Base-by-base conservation (phyloP, 2,113 vertebrate species). In the Salvelinus sp. region DNA sequence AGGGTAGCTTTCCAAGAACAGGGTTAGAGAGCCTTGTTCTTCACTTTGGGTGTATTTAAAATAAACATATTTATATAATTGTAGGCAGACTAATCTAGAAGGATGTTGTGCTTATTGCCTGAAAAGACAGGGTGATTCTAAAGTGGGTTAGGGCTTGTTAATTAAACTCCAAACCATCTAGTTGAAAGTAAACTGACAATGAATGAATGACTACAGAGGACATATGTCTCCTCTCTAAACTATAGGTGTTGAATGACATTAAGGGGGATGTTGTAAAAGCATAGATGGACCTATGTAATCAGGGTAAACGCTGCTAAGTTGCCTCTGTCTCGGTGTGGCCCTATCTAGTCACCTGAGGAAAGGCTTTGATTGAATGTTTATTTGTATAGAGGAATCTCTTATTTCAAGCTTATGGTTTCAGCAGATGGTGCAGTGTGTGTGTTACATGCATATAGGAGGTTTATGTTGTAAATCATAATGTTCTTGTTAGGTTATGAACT, bases 401-500 rank as follows among this genome's bases (percentile, higher is more conserved):
- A 30, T 65, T 68, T 57, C 44, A 20, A 66, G 74, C 68, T 65
- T 83, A 85, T 7, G 79, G 60, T 67, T 65, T 72, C 77, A 69
- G 33, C 22, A 70, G 75, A 67, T 79, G 44, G 69, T 82, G 75
- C 77, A 78, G 78, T 85, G 62, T 81, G 58, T n/a, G 18, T 80
- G 74, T 82, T 70, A n/a, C 69, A 75, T 57, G 70, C 54, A 81
- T 78, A 20, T 6, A 16, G 1, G 10, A 22, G 13, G 10, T 13
- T 14, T 28, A 9, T 65, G 64, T 9, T 20, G 6, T 18, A 23
- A 47, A 25, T 48, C 4, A 23, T 23, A 22, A 20, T 28, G 25
- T 22, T 28, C 14, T 28, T 12, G 22, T 5, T 18, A 18, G 12
- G 28, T 66, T 28, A 28, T 27, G 25, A 30, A 65, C 22, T 65